phyloP scores from a whole-genome alignment of 2,797 vertebrate species.

The Peromyscus eremicus region DNA sequence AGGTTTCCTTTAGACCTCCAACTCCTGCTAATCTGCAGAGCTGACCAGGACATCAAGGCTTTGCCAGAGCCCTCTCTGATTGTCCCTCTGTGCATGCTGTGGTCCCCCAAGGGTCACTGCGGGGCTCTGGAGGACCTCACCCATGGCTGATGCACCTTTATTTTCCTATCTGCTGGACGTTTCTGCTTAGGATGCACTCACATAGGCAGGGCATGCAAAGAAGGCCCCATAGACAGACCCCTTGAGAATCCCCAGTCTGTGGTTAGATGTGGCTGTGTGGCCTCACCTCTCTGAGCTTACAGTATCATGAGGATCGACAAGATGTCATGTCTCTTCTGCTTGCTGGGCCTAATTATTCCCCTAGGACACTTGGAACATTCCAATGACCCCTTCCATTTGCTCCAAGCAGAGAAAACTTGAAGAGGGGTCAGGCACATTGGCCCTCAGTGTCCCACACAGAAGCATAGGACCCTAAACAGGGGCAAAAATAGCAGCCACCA shows the following conservation, averaged over 20 bases:
- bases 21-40: not conserved
- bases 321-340: not conserved
- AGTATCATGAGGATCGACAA: not conserved
- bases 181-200: not conserved
- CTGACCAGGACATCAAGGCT: not conserved
- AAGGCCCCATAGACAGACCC: not conserved
- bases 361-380: not conserved
- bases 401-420: constrained; percentile 13
- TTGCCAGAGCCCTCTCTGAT: not conserved
- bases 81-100: not conserved
- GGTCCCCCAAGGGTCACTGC: not conserved
- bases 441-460: not conserved
- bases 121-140: not conserved
- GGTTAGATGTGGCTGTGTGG: constrained; percentile 36
- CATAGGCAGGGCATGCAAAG: not conserved
- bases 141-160: accelerated
- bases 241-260: not conserved
- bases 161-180: not conserved
- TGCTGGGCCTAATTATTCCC: not conserved
- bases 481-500: constrained; percentile 70
- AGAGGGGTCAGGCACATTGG: not conserved
- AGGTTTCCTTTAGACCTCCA: not conserved
- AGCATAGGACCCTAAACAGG: constrained; percentile 28
- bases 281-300: constrained; percentile 32
- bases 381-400: not conserved